Evolutionary conservation across 2,797 vertebrate species (phyloP).

Genomic region (Selene dorsalis): DNA sequence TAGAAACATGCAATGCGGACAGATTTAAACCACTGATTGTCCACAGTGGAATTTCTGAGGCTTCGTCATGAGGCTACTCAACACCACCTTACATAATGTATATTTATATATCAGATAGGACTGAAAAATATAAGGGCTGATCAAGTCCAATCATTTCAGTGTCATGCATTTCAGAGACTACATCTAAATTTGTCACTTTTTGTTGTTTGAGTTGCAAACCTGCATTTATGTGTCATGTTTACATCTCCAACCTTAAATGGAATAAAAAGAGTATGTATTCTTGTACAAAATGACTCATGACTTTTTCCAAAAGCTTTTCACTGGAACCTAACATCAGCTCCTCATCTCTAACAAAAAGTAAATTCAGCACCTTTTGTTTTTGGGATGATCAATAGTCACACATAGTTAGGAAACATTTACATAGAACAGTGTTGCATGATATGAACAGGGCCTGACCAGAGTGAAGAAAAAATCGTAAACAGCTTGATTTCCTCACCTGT

Average conservation of each 20-base stretch:
- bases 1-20: conserved; percentile 47
- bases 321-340: no score
- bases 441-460: neutral
- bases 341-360: neutral
- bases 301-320: no score
- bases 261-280: neutral
- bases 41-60: neutral
- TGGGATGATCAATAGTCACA: neutral
- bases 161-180: neutral
- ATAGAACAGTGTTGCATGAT: neutral
- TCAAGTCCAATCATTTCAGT: neutral
- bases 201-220: neutral
- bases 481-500: conserved; percentile 84
- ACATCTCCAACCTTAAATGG: neutral
- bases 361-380: neutral
- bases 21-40: neutral
- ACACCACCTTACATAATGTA: neutral
- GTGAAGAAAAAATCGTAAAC: neutral
- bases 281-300: neutral
- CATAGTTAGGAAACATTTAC: neutral
- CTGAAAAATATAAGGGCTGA: neutral
- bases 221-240: neutral
- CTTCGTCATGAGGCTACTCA: neutral
- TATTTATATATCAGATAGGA: neutral
- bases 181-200: neutral